Evolutionary conservation across 2,113 vertebrate species (phyloP), one percentile per base, ranked within the genome.

Genomic region (Pardalotus punctatus): DNA sequence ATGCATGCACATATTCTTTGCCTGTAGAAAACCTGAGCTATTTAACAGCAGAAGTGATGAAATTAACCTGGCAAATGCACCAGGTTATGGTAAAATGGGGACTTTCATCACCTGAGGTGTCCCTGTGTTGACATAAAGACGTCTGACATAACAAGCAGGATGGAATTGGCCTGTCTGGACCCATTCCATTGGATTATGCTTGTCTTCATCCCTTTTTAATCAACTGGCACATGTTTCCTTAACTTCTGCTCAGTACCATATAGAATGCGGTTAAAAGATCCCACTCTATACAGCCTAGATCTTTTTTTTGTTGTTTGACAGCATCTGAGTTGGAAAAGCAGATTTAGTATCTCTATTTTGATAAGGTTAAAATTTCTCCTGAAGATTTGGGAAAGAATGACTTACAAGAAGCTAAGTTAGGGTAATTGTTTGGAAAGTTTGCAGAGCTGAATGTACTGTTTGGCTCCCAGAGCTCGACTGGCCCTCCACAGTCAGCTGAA

Each of bases 401-500:
- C 99, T 99, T 97, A 99, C 99, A 99, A 42, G 62, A 95, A 25
- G 99, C 98, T 28, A 77, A 27, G 38, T 98, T 97, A 47, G 98
- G 98, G 12, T 99, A 99, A 66, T 92, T 96, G 15, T 96, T 87
- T 48, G 99, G 99, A 83, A 98, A 99, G 79, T 99, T 98, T 47
- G 97, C 96, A 23, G 99, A 99, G 33, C 89, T 98, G 96, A 99
- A 99, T 38, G 98, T 99, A 19, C 95, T 96, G 85, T 99, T 99
- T 88, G 98, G 95, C 82, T 99, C 98, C 98, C 98, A 99, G 28
- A 99, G 97, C 91, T 99, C 97, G 90, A 98, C 97, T 1, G 99
- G 99, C 60, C 99, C 99, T 51, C 99, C 99, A 67, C 99, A 99
- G 92, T 99, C 98, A 56, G 96, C 99, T 99, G 97, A 54, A 93